phyloP scores from a whole-genome alignment of 1,140 invertebrate genomes.

The Galleria mellonella region DNA sequence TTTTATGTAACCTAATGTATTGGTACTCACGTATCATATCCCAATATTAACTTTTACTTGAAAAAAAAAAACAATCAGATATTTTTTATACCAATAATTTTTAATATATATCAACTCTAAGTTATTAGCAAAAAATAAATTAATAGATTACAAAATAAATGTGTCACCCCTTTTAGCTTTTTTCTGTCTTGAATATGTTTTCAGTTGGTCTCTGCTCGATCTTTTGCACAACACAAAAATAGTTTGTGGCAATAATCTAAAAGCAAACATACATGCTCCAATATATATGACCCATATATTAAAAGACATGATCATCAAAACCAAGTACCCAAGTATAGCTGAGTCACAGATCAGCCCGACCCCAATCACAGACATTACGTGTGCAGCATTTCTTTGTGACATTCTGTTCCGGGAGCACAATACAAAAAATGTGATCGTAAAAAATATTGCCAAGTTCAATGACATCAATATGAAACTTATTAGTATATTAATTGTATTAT shows the following conservation, averaged over 20 bases:
- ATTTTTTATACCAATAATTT: too few relatives aligned
- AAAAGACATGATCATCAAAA: neutral
- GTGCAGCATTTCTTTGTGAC: conserved; percentile 3
- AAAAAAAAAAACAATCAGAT: too few relatives aligned
- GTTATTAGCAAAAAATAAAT: too few relatives aligned
- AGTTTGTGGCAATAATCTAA: neutral
- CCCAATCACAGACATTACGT: conserved; percentile 12
- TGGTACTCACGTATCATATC: too few relatives aligned
- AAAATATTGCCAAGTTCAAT: conserved; percentile 5
- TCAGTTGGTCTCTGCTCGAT: neutral
- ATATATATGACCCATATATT: neutral
- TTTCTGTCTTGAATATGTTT: too few relatives aligned
- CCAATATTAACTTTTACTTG: too few relatives aligned
- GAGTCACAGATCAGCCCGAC: conserved; percentile 18
- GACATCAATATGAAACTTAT: neutral
- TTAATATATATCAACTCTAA: too few relatives aligned
- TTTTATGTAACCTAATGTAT: too few relatives aligned
- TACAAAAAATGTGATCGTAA: conserved; percentile 2
- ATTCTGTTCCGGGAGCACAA: conserved; percentile 8
- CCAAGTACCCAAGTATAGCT: neutral
- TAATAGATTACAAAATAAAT: too few relatives aligned
- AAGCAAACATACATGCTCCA: neutral
- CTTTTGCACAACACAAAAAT: neutral
- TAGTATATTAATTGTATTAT: neutral
- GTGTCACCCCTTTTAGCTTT: too few relatives aligned